phyloP scores from a whole-genome alignment of 2,888 invertebrate species.

The Troilus luridus region DNA sequence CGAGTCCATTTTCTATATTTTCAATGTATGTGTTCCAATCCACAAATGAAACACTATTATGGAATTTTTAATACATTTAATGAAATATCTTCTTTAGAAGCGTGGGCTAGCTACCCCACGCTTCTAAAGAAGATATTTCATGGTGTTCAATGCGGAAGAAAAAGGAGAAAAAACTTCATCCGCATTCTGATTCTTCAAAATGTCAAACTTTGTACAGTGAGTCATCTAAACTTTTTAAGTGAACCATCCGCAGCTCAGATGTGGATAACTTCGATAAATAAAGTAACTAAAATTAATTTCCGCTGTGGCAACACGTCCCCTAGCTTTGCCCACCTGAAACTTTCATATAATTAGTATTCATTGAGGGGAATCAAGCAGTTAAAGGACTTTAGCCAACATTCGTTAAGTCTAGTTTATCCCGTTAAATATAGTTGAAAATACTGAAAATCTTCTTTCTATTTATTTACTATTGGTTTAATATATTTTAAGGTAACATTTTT shows the following conservation, averaged over 20 bases:
- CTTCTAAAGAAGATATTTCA: no score
- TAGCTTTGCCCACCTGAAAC: not conserved
- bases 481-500: no score
- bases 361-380: not conserved
- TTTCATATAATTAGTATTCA: constrained; percentile 25
- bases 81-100: no score
- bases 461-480: not conserved
- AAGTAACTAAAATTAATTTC: not conserved
- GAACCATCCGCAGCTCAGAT: not conserved
- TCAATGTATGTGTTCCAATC: no score
- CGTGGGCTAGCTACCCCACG: no score
- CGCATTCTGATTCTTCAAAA: no score
- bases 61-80: no score
- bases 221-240: not conserved
- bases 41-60: no score
- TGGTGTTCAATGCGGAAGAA: no score
- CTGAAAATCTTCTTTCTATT: not conserved
- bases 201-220: no score
- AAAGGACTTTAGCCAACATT: not conserved
- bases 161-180: no score
- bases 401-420: not conserved
- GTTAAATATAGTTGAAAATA: not conserved
- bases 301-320: not conserved
- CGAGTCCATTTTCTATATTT: no score
- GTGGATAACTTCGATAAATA: not conserved